A percentile compares a stretch with the other conserved stretches of the same genome.
Evolutionary conservation across 2,888 invertebrate species (phyloP).

Genomic region (Lacanobia oleracea): DNA sequence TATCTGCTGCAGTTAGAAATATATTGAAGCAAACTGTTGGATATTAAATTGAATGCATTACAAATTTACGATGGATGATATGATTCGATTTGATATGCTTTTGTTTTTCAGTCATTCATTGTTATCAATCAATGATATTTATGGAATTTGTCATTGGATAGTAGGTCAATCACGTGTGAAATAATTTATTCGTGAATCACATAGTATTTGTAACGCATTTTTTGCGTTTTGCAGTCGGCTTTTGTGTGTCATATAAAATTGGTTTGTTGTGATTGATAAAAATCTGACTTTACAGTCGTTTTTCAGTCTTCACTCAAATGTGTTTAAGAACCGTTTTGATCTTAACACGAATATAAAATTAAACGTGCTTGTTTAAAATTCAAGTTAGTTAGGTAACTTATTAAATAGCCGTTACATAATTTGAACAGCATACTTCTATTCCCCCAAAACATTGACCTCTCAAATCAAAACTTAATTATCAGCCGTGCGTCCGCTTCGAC

Average conservation of each 20-base stretch:
- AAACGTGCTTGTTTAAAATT: constrained; percentile 7
- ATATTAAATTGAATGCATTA: too few species aligned
- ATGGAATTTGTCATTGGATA: constrained; percentile 46
- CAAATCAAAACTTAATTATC: constrained; percentile 59
- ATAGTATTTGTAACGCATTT: constrained; percentile 15
- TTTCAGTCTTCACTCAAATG: not conserved
- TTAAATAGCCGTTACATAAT: constrained; percentile 48
- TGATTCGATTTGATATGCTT: constrained; percentile 28
- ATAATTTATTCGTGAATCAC: constrained; percentile 34
- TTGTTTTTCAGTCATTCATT: constrained; percentile 31
- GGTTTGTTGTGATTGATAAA: not conserved
- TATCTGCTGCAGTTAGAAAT: too few species aligned
- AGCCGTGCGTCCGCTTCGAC: constrained; percentile 68
- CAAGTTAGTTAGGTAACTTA: constrained; percentile 40
- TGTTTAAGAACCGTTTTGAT: not conserved
- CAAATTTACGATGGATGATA: not conserved
- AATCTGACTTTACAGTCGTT: not conserved
- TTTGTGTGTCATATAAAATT: constrained; percentile 18
- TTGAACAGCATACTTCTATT: constrained; percentile 57
- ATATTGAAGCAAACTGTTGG: too few species aligned
- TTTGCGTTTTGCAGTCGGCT: not conserved
- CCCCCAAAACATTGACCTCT: constrained; percentile 65
- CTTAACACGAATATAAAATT: constrained; percentile 14
- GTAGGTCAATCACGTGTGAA: constrained; percentile 29
- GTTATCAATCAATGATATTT: constrained; percentile 52